Base-by-base conservation (phyloP, 2,888 invertebrate genomes). In the Gasteruption jaculator region DNA sequence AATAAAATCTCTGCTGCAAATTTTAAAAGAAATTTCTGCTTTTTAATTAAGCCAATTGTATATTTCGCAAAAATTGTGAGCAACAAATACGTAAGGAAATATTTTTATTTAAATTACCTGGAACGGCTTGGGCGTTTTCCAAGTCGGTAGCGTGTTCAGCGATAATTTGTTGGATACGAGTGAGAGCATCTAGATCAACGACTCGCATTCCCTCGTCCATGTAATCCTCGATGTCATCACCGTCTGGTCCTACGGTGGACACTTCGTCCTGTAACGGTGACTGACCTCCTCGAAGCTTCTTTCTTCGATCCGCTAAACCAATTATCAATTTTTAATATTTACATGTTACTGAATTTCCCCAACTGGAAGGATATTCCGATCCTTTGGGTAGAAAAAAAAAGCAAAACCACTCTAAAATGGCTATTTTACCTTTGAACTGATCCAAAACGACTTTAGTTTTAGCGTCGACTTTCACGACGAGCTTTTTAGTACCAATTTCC, bases 401-500 rank as follows among this genome's bases (percentile, higher is more conserved):
- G n/a, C n/a, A n/a, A n/a, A n/a, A n/a, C n/a, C n/a, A n/a, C n/a
- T 22, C 18, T 10, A 20, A 36, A n/a, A 22, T 6, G 27, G 19
- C 10, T n/a, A 20, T 11, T 5, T 67, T 59, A 83, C 87, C 86
- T 78, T 92, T 92, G 72, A 91, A 96, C 50, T 91, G 89, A 71
- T 95, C 94, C 52, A 97, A 79, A 48, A 92, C 82, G 43, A 88
- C 85, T 77, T 93, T 92, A 61, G 95, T 94, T 78, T 97, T 97
- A 46, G 94, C 92, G 75, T 97, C 97, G 18, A 95, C 94, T 74
- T 93, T 91, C 19, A 95, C 96, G 44, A 97, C 89, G 56, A 99
- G 78, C 64, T 86, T 86, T 73, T 92, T 94, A 56, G 92, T 95
- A 42, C 91, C 92, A 37, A 99, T 83, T 71, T 86, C 83, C 71